phyloP scores from a whole-genome alignment of 1,140 invertebrate genomes.

The Aleiodes sp. region DNA sequence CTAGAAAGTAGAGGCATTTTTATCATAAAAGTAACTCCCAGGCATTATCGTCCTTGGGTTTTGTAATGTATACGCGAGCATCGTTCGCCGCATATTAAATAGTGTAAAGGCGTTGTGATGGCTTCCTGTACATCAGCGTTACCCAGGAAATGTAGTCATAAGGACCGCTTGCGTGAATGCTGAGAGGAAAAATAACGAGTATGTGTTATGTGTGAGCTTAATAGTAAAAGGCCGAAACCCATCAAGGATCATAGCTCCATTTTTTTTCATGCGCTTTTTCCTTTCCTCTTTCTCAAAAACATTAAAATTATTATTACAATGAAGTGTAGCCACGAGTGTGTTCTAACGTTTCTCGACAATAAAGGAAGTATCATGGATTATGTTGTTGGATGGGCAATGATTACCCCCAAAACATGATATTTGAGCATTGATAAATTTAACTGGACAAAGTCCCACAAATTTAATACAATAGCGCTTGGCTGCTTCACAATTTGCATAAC shows the following conservation, averaged over 20 bases:
- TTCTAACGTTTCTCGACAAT: not conserved
- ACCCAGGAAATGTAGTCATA: conserved; percentile 10
- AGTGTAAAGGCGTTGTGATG: conserved; percentile 34
- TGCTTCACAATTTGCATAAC: conserved; percentile 21
- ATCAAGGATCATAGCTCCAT: not conserved
- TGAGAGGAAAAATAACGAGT: not conserved
- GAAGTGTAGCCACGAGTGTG: not conserved
- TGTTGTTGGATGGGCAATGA: not conserved
- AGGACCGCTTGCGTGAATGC: conserved; percentile 6
- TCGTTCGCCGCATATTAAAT: conserved; percentile 37
- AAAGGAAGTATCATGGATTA: not conserved
- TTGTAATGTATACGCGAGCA: conserved; percentile 32
- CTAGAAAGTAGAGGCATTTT: conserved; percentile 19
- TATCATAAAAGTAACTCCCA: conserved; percentile 6
- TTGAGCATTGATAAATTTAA: not conserved
- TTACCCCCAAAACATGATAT: not conserved
- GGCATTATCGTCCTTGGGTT: conserved; percentile 32
- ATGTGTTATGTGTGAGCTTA: not conserved
- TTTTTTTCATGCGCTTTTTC: conserved; percentile 1
- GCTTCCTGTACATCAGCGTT: conserved; percentile 33
- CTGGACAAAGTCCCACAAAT: not conserved
- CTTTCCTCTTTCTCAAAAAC: too few species aligned
- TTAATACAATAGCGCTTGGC: not conserved
- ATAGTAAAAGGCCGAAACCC: not conserved
- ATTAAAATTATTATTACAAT: conserved; percentile 3